Base-by-base conservation (phyloP, 2,113 vertebrate genomes). In the Caranx melampygus region DNA sequence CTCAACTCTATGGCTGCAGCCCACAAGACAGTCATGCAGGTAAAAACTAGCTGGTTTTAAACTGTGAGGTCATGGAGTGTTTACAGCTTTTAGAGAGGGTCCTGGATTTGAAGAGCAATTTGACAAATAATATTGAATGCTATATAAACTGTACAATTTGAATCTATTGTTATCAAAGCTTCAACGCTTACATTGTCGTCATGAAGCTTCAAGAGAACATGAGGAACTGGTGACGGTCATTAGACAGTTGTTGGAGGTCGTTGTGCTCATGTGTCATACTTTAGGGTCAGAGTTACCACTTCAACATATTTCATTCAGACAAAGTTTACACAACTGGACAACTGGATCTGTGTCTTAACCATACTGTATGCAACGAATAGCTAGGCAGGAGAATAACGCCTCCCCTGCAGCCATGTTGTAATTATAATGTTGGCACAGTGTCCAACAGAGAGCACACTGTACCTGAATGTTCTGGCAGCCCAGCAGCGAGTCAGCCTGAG, bases 1-100 rank as follows among this genome's bases (percentile, higher is more conserved):
- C 79, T 13, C 74, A 66, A 10, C 45, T 34, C 31, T n/a, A 82
- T 55, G 87, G 83, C 42, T 34, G 21, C 73, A 78, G 69, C 37
- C 54, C 6, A 49, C 14, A 68, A 70, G 60, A 40, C 44, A 75
- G 47, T 34, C 0, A 5, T 63, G 72, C 52, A 91, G 88, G 85
- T 90, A 90, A 82, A 76, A 64, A 68, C 8, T 0, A 5, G 3
- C 57, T 37, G 58, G 42, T 57, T 78, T 45, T 34, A 4, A 33
- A 3, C 15, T 21, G n/a, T 4, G 1, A 20, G 57, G 35, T 62
- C 18, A 42, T 16, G 2, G 63, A 59, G 33, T 4, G 44, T 4
- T 26, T 21, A 18, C 3, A 5, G 10, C 31, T 10, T 35, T 35
- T 26, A 14, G 15, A n/a, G 15, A 51, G 6, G 15, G 2, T 14